phyloP scores from a whole-genome alignment of 2,888 invertebrate genomes.

The Galerucella calmariensis region DNA sequence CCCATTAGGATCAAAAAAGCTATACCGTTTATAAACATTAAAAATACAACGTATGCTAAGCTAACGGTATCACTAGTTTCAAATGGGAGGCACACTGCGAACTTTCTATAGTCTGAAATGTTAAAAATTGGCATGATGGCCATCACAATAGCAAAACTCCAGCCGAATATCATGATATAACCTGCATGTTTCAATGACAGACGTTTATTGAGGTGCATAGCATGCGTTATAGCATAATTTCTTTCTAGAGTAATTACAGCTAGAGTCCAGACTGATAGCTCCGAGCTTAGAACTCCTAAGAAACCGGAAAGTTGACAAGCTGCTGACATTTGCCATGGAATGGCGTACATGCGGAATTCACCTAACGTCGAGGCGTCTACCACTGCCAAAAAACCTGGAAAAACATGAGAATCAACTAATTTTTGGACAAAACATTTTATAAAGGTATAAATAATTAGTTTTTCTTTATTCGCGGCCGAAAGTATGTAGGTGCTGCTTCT shows the following conservation, averaged over 20 bases:
- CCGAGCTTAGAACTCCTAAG: constrained; percentile 92
- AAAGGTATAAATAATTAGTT: background rate
- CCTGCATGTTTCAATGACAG: constrained; percentile 92
- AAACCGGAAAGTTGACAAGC: constrained; percentile 96
- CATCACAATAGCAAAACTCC: constrained; percentile 89
- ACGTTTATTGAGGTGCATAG: constrained; percentile 95
- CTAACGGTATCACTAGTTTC: constrained; percentile 83
- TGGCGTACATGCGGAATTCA: constrained; percentile 95
- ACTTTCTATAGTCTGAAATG: constrained; percentile 94
- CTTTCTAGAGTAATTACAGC: constrained; percentile 96
- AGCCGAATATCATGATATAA: constrained; percentile 92
- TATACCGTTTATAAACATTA: constrained; percentile 92
- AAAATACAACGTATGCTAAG: constrained; percentile 87
- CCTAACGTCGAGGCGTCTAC: constrained; percentile 96
- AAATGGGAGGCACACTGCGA: constrained; percentile 96
- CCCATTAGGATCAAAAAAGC: constrained; percentile 95
- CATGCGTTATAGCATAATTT: constrained; percentile 97
- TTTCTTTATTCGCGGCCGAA: too few relatives aligned
- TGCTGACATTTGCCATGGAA: constrained; percentile 96
- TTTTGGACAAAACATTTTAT: background rate
- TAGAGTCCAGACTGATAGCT: constrained; percentile 94
- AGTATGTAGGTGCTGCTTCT: too few relatives aligned
- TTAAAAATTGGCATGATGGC: constrained; percentile 91
- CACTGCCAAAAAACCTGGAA: constrained; percentile 87
- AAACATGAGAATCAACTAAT: background rate